phyloP scores from a whole-genome alignment of 1,140 invertebrate species.

The Drosophila melanogaster region Release_6_plus_ISO1_MT NC_004354.4:9933501-9934000 shows the following conservation, averaged over 20 bases:
- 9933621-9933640: constrained; percentile 58
- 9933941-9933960: constrained; percentile 15
- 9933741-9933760: constrained; percentile 32
- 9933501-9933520: constrained; percentile 37
- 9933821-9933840: constrained; percentile 34
- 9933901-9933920: constrained; percentile 32
- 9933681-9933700: not conserved
- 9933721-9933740: constrained; percentile 41
- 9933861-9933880: constrained; percentile 19
- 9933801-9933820: constrained; percentile 36
- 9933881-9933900: constrained; percentile 42
- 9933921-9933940: constrained; percentile 18
- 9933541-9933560: not conserved
- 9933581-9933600: constrained; percentile 26
- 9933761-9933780: constrained; percentile 45
- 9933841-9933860: constrained; percentile 21
- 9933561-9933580: constrained; percentile 2
- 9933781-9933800: constrained; percentile 55
- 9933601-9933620: constrained; percentile 76
- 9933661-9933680: not conserved
- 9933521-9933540: constrained; percentile 36
- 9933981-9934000: too few species aligned
- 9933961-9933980: constrained; percentile 1
- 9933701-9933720: constrained; percentile 62
- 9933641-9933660: constrained; percentile 5